Base-by-base conservation (phyloP, 2,797 vertebrate species). In the Gadopsis bispinosus region DNA sequence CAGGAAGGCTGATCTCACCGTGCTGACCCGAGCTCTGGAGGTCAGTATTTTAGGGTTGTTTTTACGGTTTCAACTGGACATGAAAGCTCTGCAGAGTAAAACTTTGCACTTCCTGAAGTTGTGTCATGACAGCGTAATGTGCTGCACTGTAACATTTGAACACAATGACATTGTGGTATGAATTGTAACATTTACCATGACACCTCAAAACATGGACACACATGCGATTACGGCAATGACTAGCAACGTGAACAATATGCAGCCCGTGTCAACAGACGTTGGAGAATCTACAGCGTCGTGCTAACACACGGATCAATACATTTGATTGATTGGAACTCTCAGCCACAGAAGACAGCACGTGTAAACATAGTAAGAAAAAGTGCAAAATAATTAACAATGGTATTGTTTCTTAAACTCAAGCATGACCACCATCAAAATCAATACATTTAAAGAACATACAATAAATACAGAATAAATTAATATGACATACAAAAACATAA, bases 201-300 rank as follows among this genome's bases (percentile, higher is more conserved):
- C 74, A 50, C 48, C 61, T 72, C 50, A 48, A 82, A 71, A 80
- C 59, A 53, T 80, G 74, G 81, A 73, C 65, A 50, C 1, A 74
- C 86, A 87, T 86, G 91, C 88, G 78, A 54, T 5, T 47, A 72
- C 69, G 1, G 73, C 53, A 66, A 73, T 80, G 86, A 83, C 62
- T 3, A 73, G n/a, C 26, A 22, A 68, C 16, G 4, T 41, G 70
- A 69, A 64, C 4, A 79, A 66, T 56, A 73, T 58, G 70, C 75
- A 56, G 26, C 17, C 74, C 8, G 69, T 29, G 45, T 67, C 43
- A 69, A 58, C 63, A 45, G 55, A 77, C 67, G 72, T 79, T 73
- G 39, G 64, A 82, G 66, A 73, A 76, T 43, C 60, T 4, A 80
- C 72, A 64, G 55, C 75, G 77, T 81, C 67, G 80, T 84, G 84